A percentile compares a stretch with the other conserved stretches of the same genome.
Conservation (phyloP, 1,140 invertebrate genomes). For the Teleopsis dalmanni region DNA sequence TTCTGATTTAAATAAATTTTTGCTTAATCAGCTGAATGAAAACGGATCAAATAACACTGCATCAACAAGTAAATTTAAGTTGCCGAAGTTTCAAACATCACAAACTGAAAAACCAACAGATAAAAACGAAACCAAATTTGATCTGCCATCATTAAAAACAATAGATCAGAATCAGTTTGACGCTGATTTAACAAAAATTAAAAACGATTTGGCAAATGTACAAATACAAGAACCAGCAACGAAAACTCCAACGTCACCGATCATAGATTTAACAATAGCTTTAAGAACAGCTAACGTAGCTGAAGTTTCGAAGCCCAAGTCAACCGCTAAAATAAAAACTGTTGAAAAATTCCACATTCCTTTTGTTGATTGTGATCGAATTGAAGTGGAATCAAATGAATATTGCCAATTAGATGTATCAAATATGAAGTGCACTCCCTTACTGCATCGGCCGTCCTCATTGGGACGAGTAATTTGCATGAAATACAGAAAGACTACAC, state of each 20-base stretch:
- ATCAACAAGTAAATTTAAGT: constrained; percentile 8
- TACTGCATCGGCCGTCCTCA: constrained; percentile 1
- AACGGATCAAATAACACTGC: background rate
- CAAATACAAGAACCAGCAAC: too few relatives aligned
- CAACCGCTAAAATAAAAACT: background rate
- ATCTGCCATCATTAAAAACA: constrained; percentile 6
- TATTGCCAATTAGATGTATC: constrained; percentile 5
- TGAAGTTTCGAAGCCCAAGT: constrained; percentile 2
- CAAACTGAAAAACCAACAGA: background rate
- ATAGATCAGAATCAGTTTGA: background rate
- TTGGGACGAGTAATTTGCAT: constrained; percentile 6
- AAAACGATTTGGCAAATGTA: too few relatives aligned
- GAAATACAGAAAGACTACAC: background rate
- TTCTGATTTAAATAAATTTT: constrained; percentile 8
- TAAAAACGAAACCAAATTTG: background rate
- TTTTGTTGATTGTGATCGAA: constrained; percentile 28
- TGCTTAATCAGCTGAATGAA: constrained; percentile 9
- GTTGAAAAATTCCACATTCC: constrained; percentile 26
- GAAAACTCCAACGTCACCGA: background rate
- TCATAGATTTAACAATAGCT: constrained; percentile 6
- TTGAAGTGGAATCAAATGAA: constrained; percentile 2
- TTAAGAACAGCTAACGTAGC: constrained; percentile 18
- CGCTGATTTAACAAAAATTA: too few relatives aligned
- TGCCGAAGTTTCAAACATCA: constrained; percentile 8
- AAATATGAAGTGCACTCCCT: background rate